Evolutionary conservation across 1,140 invertebrate genomes (phyloP).

Genomic region (Wiebesia pumilae): DNA sequence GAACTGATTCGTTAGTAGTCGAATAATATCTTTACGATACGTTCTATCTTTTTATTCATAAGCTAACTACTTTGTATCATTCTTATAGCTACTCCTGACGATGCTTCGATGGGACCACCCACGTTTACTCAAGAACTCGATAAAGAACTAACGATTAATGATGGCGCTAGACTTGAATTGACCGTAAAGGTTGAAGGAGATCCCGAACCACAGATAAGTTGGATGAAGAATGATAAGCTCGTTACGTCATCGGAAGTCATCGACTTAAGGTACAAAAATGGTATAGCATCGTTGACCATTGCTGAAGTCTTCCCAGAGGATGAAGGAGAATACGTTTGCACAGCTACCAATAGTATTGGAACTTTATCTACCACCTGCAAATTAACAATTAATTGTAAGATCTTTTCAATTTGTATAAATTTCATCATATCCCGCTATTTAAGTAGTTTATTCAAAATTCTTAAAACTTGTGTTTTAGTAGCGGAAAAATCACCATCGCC

Average conservation of each 20-base stretch:
- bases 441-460: not conserved
- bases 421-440: too few relatives aligned
- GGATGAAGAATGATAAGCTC: slow-evolving; percentile 87
- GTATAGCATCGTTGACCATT: slow-evolving; percentile 89
- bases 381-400: slow-evolving; percentile 87
- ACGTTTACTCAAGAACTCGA: slow-evolving; percentile 83
- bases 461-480: slow-evolving; percentile 74
- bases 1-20: slow-evolving; percentile 86
- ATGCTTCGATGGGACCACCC: slow-evolving; percentile 88
- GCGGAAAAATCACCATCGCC: slow-evolving; percentile 76
- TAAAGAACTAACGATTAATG: slow-evolving; percentile 82
- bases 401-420: not conserved
- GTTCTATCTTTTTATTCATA: not conserved
- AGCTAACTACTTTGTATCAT: not conserved
- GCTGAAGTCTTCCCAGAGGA: slow-evolving; percentile 96
- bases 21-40: slow-evolving; percentile 15
- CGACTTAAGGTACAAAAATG: slow-evolving; percentile 93
- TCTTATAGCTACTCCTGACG: slow-evolving; percentile 86
- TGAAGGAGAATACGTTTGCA: slow-evolving; percentile 90
- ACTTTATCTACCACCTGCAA: slow-evolving; percentile 87
- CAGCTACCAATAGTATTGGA: slow-evolving; percentile 93
- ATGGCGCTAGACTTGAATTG: slow-evolving; percentile 87
- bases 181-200: slow-evolving; percentile 89
- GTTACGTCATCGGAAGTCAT: slow-evolving; percentile 88
- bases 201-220: slow-evolving; percentile 92